These are phyloP conservation scores for Drosophila paranaensis DNA, from an alignment of 2,888 invertebrate species.

Conservation along the genomic window DNA sequence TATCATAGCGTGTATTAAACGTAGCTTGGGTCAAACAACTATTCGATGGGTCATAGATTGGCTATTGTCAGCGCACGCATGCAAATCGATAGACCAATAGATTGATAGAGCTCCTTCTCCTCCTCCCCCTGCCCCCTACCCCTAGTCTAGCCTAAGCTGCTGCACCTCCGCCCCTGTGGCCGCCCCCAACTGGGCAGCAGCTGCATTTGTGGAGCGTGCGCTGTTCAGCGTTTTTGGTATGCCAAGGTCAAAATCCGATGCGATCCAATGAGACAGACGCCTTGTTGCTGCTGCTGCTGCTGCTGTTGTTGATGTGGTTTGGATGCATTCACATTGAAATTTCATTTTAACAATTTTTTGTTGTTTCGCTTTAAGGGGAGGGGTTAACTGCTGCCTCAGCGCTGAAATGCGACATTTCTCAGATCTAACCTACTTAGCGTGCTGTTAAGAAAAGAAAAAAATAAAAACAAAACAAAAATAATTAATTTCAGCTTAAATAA, in stretches of 20 bases:
- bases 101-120: not conserved
- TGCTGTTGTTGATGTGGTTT: conserved; percentile 15
- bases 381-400: conserved; percentile 18
- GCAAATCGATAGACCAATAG: conserved; percentile 20
- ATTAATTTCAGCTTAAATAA: conserved; percentile 8
- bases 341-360: conserved; percentile 22
- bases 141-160: not conserved
- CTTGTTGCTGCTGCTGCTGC: conserved; percentile 7
- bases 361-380: not conserved
- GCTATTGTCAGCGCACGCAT: conserved; percentile 19
- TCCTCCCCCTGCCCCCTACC: not conserved
- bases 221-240: conserved; percentile 41
- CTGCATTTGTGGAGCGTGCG: conserved; percentile 43
- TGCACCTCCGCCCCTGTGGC: not conserved
- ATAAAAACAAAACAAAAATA: not conserved
- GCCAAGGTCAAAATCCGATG: conserved; percentile 52
- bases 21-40: not conserved
- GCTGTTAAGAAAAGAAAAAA: not conserved
- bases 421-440: conserved; percentile 30
- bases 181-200: conserved; percentile 16
- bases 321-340: conserved; percentile 46
- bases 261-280: conserved; percentile 32
- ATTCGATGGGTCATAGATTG: conserved; percentile 1
- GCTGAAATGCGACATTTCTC: conserved; percentile 26
- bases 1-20: not conserved